These are phyloP conservation scores for Cyprinodon variegatus DNA, from an alignment of 2,113 vertebrate genomes.

Conservation along the genomic window DNA sequence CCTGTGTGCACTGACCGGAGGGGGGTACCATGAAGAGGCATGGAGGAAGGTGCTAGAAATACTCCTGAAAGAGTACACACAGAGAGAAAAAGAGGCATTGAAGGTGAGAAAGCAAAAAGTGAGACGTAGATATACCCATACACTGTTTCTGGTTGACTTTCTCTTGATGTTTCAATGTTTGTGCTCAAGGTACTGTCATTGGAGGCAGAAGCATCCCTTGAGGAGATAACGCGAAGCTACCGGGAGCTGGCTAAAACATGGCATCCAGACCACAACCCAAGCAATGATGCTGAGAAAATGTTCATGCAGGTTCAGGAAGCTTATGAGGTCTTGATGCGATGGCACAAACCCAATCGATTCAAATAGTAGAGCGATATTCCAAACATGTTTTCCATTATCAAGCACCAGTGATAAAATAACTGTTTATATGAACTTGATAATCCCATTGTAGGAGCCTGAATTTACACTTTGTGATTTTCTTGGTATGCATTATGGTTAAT, in stretches of 20 bases:
- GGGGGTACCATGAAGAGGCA: constrained; percentile 78
- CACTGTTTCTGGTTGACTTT: not conserved
- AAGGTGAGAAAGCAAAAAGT: constrained; percentile 71
- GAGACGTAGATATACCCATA: not conserved
- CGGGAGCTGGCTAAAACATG: constrained; percentile 85
- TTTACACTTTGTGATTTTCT: too few species aligned
- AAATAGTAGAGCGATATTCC: constrained; percentile 36
- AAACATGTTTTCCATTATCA: not conserved
- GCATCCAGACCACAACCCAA: constrained; percentile 90
- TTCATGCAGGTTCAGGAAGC: constrained; percentile 89
- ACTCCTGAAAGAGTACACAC: constrained; percentile 81
- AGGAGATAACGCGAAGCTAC: constrained; percentile 85
- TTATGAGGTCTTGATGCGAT: constrained; percentile 80
- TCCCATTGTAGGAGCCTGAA: not conserved
- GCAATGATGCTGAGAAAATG: constrained; percentile 81
- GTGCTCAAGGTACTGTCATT: constrained; percentile 83
- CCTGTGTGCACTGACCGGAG: constrained; percentile 73
- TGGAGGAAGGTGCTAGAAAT: constrained; percentile 86
- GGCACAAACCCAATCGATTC: constrained; percentile 60
- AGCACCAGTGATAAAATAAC: not conserved
- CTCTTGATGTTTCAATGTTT: constrained; percentile 3
- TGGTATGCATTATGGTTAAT: too few species aligned
- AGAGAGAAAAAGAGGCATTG: constrained; percentile 80
- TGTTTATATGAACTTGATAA: not conserved
- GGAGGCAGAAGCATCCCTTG: constrained; percentile 74